Conservation (phyloP, 2,888 invertebrate genomes). For the Hemaris fuciformis region DNA sequence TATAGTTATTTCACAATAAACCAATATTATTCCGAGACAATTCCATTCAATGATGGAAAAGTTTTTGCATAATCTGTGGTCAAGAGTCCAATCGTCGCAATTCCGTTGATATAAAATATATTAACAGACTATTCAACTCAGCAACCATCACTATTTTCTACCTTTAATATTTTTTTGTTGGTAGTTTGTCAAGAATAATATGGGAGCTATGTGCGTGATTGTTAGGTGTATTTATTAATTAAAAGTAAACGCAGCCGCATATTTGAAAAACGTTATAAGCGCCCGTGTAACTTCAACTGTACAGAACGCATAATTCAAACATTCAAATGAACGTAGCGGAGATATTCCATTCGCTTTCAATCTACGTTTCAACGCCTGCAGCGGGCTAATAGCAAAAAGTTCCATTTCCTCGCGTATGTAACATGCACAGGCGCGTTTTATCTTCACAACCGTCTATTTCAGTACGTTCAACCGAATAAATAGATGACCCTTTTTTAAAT, state of each 20-base stretch:
- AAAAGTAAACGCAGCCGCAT: too few relatives aligned
- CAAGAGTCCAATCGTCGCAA: too few relatives aligned
- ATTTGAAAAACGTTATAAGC: background rate
- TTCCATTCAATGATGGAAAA: background rate
- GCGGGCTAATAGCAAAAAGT: background rate
- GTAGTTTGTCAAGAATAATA: too few relatives aligned
- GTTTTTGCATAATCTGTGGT: too few relatives aligned
- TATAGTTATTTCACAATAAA: background rate
- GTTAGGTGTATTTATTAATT: too few relatives aligned
- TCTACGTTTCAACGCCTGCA: constrained; percentile 13
- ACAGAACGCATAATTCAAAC: background rate
- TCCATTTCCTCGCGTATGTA: background rate
- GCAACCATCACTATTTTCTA: too few relatives aligned
- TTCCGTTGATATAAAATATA: too few relatives aligned
- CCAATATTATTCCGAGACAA: background rate
- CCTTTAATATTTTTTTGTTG: too few relatives aligned
- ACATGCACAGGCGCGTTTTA: background rate
- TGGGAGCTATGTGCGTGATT: too few relatives aligned
- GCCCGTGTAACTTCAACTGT: background rate
- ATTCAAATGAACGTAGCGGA: background rate
- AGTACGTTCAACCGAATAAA: background rate
- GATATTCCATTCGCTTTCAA: constrained; percentile 4
- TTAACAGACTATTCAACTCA: too few relatives aligned
- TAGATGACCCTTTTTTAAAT: background rate
- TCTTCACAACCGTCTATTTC: background rate